Conservation (phyloP, 2,797 vertebrate species). For the Cygnus olor region DNA sequence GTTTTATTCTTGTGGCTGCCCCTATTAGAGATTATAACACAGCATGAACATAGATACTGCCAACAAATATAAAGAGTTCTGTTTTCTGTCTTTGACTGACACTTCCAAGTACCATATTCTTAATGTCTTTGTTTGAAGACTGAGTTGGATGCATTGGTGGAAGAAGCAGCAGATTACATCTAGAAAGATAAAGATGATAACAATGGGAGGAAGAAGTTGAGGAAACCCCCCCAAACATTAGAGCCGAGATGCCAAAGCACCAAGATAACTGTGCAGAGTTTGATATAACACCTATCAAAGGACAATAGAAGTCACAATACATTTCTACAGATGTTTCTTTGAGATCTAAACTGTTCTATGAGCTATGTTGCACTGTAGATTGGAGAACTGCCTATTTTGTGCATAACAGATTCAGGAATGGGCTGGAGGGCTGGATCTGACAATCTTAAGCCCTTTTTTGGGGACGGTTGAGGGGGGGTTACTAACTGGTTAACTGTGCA, state of each 20-base stretch:
- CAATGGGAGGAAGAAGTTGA: not conserved
- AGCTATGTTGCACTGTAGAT: not conserved
- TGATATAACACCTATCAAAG: not conserved
- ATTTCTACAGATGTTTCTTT: not conserved
- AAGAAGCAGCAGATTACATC: not conserved
- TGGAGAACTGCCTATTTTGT: not conserved
- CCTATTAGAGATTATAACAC: not conserved
- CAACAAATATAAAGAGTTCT: not conserved
- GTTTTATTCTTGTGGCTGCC: not conserved
- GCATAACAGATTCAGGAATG: not conserved
- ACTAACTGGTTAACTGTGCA: not conserved
- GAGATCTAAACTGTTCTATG: not conserved
- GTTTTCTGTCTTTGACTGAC: not conserved
- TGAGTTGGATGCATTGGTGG: not conserved
- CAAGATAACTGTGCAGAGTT: not conserved
- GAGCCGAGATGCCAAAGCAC: not conserved
- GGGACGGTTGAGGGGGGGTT: not conserved
- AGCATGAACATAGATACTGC: not conserved
- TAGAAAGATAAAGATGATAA: not conserved
- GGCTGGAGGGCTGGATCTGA: not conserved
- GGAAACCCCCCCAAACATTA: not conserved
- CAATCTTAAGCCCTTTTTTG: not conserved
- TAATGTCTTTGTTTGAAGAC: not conserved
- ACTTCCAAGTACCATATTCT: not conserved
- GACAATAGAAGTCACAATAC: not conserved